These are phyloP conservation scores for Onychostruthus taczanowskii DNA, from an alignment of 2,113 vertebrate genomes.

Conservation along the genomic window DNA sequence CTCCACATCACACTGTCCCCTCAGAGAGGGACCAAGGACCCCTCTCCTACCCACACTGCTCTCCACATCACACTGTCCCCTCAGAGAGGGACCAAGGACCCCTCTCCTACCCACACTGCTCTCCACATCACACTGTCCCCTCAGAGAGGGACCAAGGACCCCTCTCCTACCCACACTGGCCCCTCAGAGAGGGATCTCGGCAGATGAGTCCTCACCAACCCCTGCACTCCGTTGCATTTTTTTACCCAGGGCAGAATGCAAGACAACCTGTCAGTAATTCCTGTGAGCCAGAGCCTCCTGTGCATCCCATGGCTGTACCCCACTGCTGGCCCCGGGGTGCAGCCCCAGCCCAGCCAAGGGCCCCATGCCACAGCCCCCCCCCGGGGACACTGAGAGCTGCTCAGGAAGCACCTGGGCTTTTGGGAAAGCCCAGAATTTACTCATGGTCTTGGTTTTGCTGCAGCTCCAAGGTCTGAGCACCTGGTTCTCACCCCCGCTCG, in stretches of 20 bases:
- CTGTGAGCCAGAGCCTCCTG: not conserved
- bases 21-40: not conserved
- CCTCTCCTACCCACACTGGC: too few relatives aligned
- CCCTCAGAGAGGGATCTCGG: fast-evolving
- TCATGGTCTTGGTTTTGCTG: not conserved
- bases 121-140: not conserved
- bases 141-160: not conserved
- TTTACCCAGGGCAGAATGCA: not conserved
- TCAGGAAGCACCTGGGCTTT: not conserved
- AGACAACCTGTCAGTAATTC: not conserved
- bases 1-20: not conserved
- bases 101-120: not conserved
- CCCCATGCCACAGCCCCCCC: fast-evolving
- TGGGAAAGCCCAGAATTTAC: not conserved
- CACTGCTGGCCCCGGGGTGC: not conserved
- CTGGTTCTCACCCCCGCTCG: fast-evolving
- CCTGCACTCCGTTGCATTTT: not conserved
- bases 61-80: too few relatives aligned
- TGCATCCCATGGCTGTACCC: not conserved
- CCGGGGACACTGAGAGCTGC: fast-evolving
- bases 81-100: not conserved
- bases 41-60: too few relatives aligned
- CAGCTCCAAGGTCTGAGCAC: not conserved
- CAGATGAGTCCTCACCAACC: not conserved
- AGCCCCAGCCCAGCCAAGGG: not conserved